Conservation (phyloP, 2,113 vertebrate genomes). For the Cavia porcellus region DNA sequence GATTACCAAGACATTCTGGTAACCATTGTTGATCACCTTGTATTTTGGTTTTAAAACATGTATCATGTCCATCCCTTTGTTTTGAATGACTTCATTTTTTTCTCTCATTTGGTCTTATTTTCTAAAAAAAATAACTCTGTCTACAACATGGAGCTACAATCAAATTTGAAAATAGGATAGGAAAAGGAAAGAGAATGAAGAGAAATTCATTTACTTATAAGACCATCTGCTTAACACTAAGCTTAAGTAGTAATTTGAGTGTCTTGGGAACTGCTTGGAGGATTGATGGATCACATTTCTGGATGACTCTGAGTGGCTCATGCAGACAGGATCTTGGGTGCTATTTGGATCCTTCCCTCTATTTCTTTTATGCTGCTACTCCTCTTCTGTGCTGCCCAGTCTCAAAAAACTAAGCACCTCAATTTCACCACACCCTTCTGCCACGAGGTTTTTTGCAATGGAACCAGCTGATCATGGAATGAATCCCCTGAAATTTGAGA, state of each 20-base stretch:
- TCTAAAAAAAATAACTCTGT: background rate
- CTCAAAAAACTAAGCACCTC: background rate
- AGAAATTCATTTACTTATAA: background rate
- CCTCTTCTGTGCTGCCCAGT: background rate
- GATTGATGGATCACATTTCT: background rate
- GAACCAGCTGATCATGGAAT: background rate
- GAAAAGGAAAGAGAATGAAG: background rate
- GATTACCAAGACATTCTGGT: too few relatives aligned
- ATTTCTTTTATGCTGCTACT: background rate
- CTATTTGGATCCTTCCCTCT: background rate
- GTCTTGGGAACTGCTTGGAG: background rate
- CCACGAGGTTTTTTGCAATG: background rate
- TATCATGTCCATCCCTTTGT: too few relatives aligned
- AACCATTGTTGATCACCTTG: too few relatives aligned
- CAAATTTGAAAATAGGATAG: background rate
- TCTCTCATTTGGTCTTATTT: too few relatives aligned
- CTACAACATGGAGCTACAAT: background rate
- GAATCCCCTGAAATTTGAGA: background rate
- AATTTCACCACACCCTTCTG: background rate
- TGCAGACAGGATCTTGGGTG: background rate
- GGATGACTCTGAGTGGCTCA: background rate
- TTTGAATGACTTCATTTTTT: too few relatives aligned
- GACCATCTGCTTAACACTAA: background rate
- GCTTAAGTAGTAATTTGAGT: background rate
- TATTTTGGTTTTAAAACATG: too few relatives aligned